Evolutionary conservation across 2,797 vertebrate species (phyloP).

Genomic region (Menidia menidia): DNA sequence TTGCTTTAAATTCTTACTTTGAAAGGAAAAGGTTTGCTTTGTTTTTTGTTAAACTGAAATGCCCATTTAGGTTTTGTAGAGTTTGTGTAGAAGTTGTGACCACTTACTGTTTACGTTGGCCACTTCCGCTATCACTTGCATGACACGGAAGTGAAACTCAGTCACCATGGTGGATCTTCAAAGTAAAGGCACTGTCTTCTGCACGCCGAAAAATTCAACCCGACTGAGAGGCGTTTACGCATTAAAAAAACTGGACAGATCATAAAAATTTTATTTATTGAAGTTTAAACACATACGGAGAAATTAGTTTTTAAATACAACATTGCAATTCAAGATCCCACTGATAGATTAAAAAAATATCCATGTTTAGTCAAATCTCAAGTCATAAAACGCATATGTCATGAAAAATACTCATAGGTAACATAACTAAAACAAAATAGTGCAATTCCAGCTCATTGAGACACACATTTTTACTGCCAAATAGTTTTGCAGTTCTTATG

Average conservation of each 20-base stretch:
- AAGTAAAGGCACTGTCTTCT: constrained; percentile 40
- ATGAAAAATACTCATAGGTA: not conserved
- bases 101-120: constrained; percentile 47
- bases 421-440: not conserved
- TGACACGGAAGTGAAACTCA: constrained; percentile 60
- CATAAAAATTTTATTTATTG: not conserved
- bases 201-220: not conserved
- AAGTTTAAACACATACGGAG: no score
- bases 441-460: no score
- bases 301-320: not conserved
- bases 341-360: not conserved
- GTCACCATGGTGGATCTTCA: constrained; percentile 14
- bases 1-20: not conserved
- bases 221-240: not conserved
- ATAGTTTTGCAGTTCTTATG: constrained; percentile 16
- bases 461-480: not conserved
- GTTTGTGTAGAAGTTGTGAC: not conserved
- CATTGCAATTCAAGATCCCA: not conserved
- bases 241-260: not conserved
- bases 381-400: not conserved
- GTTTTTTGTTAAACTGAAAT: not conserved
- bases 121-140: not conserved
- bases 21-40: not conserved
- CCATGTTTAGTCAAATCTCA: not conserved
- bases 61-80: fast-evolving